Percentiles rank a stretch among this genome's conserved stretches.
phyloP scores from a whole-genome alignment of 2,888 invertebrate genomes.

The Lordiphosa andalusiaca region DNA sequence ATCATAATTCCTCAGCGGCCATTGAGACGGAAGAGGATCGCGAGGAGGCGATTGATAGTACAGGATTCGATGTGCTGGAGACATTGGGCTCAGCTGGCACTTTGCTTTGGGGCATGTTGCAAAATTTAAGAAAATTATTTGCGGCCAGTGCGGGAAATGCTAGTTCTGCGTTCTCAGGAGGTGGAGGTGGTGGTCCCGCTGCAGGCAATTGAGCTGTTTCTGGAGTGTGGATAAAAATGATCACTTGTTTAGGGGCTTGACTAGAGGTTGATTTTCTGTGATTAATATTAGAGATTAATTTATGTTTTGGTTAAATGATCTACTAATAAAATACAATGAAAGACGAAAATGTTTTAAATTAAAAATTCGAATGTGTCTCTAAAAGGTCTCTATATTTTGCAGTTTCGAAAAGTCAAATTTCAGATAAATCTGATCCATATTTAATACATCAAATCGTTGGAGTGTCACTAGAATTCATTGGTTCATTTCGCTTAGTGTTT shows the following conservation, averaged over 20 bases:
- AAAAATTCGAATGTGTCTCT: no score
- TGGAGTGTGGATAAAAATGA: background rate
- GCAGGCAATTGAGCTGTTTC: no score
- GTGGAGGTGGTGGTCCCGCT: slow-evolving; percentile 12
- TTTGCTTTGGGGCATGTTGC: slow-evolving; percentile 69
- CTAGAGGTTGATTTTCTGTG: slow-evolving; percentile 47
- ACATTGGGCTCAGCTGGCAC: slow-evolving; percentile 73
- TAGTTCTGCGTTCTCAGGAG: slow-evolving; percentile 67
- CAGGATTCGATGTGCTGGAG: slow-evolving; percentile 73
- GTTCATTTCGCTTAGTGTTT: no score
- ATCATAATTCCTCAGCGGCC: slow-evolving; percentile 59
- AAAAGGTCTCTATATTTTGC: no score
- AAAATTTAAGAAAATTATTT: slow-evolving; percentile 74
- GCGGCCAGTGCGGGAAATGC: slow-evolving; percentile 75
- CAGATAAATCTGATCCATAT: no score
- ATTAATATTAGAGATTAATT: slow-evolving; percentile 50
- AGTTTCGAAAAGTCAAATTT: no score
- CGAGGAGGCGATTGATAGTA: slow-evolving; percentile 74
- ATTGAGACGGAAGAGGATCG: slow-evolving; percentile 78
- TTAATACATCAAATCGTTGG: no score
- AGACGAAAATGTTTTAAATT: background rate
- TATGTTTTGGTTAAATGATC: slow-evolving; percentile 9
- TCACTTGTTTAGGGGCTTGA: slow-evolving; percentile 17
- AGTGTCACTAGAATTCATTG: no score
- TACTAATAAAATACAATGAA: slow-evolving; percentile 29